Evolutionary conservation across 2,113 vertebrate genomes (phyloP), one percentile per base, ranked within the genome.

Genomic region (Neolamprologus hecqui): DNA sequence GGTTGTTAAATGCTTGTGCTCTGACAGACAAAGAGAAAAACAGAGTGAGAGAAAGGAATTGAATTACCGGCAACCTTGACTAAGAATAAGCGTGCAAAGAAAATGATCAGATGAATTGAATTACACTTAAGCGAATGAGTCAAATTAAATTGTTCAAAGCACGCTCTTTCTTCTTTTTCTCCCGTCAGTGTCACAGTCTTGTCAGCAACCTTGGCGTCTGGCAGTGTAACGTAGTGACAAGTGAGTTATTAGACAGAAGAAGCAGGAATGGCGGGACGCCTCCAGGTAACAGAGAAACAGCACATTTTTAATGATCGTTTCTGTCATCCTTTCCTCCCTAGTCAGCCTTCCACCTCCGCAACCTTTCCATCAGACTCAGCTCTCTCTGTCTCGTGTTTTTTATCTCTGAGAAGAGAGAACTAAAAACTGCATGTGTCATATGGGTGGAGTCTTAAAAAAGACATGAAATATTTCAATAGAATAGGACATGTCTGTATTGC

Each of bases 231-330:
- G 95, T 97, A 97, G 97, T 99, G 98, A 98, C 98, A 97, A 97
- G 97, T 96, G 97, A 98, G 97, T 98, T 98, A 98, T 98, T 98
- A 97, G 96, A 97, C 96, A 97, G 97, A 97, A 97, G 97, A 97
- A 96, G 97, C 95, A 89, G 95, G 97, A 97, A 97, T 97, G 97
- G 97, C 96, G 97, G 92, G 95, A 97, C 97, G 97, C 97, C 96
- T 96, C 95, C 96, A 92, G 93, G 94, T 97, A 95, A 96, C 96
- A 82, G 95, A 87, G 92, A 88, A 93, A 91, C 90, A 92, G 93
- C 93, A 92, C 93, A 91, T 91, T 95, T 96, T 96, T 95, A 96
- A 96, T 96, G 94, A 96, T 93, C 79, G 90, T 91, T 93, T 88
- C 92, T 92, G 90, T 95, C 93, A 93, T 95, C 89, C 90, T 90